A percentile compares a stretch with the other conserved stretches of the same genome.
phyloP scores from a whole-genome alignment of 2,888 invertebrate species.

The Odontocolon sp. region DNA sequence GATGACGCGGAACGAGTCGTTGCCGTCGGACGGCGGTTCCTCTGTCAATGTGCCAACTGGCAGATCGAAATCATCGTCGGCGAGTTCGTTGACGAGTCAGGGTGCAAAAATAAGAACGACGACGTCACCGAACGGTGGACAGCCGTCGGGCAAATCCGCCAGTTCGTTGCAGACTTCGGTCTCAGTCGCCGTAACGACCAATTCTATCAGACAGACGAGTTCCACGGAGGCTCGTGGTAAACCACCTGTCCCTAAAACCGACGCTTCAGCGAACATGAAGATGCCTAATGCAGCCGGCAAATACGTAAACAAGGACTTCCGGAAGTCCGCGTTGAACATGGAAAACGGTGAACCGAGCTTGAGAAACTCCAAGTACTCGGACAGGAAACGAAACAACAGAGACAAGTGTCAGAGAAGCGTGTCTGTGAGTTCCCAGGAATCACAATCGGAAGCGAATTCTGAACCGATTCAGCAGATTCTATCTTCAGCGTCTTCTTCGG shows the following conservation, averaged over 20 bases:
- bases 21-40: slow-evolving; percentile 54
- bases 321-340: slow-evolving; percentile 89
- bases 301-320: slow-evolving; percentile 87
- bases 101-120: slow-evolving; percentile 74
- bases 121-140: slow-evolving; percentile 61
- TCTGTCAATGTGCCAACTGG: slow-evolving; percentile 76
- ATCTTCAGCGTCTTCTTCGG: slow-evolving; percentile 63
- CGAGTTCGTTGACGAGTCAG: slow-evolving; percentile 74
- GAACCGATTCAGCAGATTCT: slow-evolving; percentile 58
- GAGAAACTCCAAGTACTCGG: slow-evolving; percentile 68
- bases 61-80: slow-evolving; percentile 76
- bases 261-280: slow-evolving; percentile 70
- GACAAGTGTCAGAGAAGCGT: slow-evolving; percentile 76
- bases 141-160: slow-evolving; percentile 60
- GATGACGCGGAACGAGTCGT: slow-evolving; percentile 73
- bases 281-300: slow-evolving; percentile 69
- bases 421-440: slow-evolving; percentile 81
- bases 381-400: slow-evolving; percentile 53
- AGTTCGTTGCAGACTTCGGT: slow-evolving; percentile 32
- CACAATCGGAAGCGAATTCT: slow-evolving; percentile 70
- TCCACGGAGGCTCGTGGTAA: slow-evolving; percentile 76
- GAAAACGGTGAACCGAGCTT: slow-evolving; percentile 76
- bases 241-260: slow-evolving; percentile 82
- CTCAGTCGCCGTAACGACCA: too few relatives aligned
- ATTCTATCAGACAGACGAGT: slow-evolving; percentile 67